Conservation (phyloP, 2,888 invertebrate genomes). For the Epirrhoe tristata region DNA sequence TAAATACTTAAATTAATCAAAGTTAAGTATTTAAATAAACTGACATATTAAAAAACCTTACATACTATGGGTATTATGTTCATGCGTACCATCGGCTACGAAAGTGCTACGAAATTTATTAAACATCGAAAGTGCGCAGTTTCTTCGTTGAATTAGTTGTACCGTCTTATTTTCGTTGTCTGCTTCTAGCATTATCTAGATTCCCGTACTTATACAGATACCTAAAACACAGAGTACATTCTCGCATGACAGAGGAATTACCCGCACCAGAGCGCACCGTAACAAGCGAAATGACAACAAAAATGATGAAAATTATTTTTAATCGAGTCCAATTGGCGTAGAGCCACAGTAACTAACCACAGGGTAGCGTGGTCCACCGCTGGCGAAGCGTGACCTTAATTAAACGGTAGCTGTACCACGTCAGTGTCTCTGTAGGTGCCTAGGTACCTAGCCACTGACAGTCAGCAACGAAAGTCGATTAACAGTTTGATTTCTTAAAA, state of each 20-base stretch:
- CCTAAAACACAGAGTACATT: conserved; percentile 33
- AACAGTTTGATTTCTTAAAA: too few relatives aligned
- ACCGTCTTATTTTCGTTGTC: background rate
- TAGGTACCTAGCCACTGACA: conserved; percentile 15
- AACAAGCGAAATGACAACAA: conserved; percentile 82
- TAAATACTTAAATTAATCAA: too few relatives aligned
- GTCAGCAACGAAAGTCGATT: too few relatives aligned
- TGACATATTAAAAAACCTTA: too few relatives aligned
- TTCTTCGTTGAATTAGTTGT: background rate
- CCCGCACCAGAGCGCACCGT: conserved; percentile 69
- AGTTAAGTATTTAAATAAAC: too few relatives aligned
- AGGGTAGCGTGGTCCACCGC: conserved; percentile 62
- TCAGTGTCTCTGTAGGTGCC: conserved; percentile 39
- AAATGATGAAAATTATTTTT: conserved; percentile 84
- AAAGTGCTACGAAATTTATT: conserved; percentile 12
- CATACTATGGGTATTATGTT: too few relatives aligned
- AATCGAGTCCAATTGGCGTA: conserved; percentile 81
- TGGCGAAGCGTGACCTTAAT: conserved; percentile 78
- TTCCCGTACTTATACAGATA: conserved; percentile 1
- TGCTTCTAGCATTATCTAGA: background rate
- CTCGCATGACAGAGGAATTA: conserved; percentile 68
- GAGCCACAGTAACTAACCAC: conserved; percentile 55
- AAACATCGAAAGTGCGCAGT: background rate
- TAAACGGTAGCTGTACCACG: conserved; percentile 68
- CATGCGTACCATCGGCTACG: too few relatives aligned